Evolutionary conservation across 2,888 invertebrate species (phyloP).

Genomic region (Synanthedon formicaeformis): DNA sequence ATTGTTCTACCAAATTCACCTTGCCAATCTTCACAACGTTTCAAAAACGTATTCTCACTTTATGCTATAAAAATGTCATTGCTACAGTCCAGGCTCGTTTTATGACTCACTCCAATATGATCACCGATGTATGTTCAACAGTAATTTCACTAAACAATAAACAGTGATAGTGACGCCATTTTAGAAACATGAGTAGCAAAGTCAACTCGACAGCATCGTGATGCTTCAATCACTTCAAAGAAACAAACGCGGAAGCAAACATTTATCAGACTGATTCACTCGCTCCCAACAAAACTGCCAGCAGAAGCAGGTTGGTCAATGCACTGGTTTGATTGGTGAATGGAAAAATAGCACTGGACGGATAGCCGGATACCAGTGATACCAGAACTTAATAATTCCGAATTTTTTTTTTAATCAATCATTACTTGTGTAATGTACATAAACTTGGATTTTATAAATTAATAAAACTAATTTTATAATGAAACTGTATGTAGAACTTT

Average conservation of each 20-base stretch:
- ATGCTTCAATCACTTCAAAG: slow-evolving; percentile 41
- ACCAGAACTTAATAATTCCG: slow-evolving; percentile 10
- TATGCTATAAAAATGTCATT: slow-evolving; percentile 70
- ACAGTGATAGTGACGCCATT: slow-evolving; percentile 67
- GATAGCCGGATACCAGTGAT: slow-evolving; percentile 43
- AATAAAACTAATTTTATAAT: too few species aligned
- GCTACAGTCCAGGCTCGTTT: slow-evolving; percentile 49
- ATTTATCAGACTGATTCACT: slow-evolving; percentile 48
- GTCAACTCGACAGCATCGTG: slow-evolving; percentile 58
- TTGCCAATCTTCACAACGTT: slow-evolving; percentile 58
- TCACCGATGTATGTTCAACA: slow-evolving; percentile 55
- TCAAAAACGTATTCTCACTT: slow-evolving; percentile 64
- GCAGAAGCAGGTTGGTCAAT: slow-evolving; percentile 64
- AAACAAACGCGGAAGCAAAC: slow-evolving; percentile 62
- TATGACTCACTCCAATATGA: slow-evolving; percentile 65
- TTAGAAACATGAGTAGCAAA: slow-evolving; percentile 54
- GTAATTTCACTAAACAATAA: slow-evolving; percentile 56
- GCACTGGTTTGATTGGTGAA: slow-evolving; percentile 68
- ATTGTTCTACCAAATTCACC: slow-evolving; percentile 57
- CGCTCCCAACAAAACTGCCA: slow-evolving; percentile 32
- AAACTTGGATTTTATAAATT: not conserved
- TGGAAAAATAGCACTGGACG: slow-evolving; percentile 30
- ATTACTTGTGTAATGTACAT: not conserved
- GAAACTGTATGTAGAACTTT: too few species aligned
- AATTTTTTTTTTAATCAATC: not conserved